phyloP scores from a whole-genome alignment of 2,113 vertebrate species.

The Chrysochloris asiatica region DNA sequence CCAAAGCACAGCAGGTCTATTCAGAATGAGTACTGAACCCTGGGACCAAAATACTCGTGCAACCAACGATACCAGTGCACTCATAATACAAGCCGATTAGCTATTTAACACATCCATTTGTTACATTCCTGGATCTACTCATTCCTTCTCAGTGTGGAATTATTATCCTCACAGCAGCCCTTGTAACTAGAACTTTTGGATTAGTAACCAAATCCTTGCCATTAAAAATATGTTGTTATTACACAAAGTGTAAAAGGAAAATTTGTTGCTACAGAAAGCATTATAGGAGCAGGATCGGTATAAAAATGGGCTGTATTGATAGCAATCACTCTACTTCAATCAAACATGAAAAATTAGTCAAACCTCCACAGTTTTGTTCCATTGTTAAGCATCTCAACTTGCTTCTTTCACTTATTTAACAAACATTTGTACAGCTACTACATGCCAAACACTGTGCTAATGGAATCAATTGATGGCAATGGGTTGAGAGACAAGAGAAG shows the following conservation, averaged over 20 bases:
- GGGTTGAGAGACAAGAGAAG: neutral
- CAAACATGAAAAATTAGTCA: neutral
- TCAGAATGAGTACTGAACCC: neutral
- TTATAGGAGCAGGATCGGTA: neutral
- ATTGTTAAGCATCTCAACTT: constrained; percentile 9
- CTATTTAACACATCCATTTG: neutral
- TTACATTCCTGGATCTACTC: neutral
- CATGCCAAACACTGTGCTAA: neutral
- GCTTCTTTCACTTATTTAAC: neutral
- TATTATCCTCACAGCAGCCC: neutral
- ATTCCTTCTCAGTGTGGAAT: neutral
- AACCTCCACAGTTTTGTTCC: neutral
- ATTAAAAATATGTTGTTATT: neutral
- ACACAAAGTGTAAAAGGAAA: neutral
- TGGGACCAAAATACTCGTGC: neutral
- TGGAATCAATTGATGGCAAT: neutral
- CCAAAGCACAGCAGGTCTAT: neutral
- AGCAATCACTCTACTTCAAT: neutral
- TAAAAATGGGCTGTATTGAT: neutral
- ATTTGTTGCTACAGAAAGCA: neutral
- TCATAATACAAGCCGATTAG: neutral
- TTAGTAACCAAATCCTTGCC: neutral
- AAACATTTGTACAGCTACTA: neutral
- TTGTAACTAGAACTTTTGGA: neutral
- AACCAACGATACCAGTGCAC: neutral